phyloP scores from a whole-genome alignment of 1,140 invertebrate species.

The Orchesella cincta region DNA sequence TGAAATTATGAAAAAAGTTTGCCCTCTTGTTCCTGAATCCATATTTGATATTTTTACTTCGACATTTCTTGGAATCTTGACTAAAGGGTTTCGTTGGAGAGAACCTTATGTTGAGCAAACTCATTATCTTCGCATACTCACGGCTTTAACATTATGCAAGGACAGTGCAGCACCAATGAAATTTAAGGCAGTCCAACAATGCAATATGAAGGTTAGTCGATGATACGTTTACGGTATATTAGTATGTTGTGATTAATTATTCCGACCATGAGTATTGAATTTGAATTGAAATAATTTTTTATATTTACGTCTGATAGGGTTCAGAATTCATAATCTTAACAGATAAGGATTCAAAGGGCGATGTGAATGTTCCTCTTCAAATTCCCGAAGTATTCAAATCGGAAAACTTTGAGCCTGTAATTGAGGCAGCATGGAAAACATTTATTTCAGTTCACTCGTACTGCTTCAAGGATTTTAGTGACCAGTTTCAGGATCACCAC shows the following conservation, averaged over 20 bases:
- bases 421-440: constrained; percentile 12
- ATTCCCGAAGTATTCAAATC: not conserved
- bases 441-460: constrained; percentile 11
- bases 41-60: not conserved
- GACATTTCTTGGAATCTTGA: not conserved
- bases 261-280: too few relatives aligned
- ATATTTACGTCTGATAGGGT: too few relatives aligned
- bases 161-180: not conserved
- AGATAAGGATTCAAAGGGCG: not conserved
- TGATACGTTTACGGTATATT: too few relatives aligned
- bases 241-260: too few relatives aligned
- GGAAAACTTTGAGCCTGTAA: not conserved
- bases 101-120: not conserved
- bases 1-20: not conserved
- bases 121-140: not conserved
- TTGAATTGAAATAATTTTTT: too few relatives aligned
- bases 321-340: too few relatives aligned
- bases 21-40: not conserved
- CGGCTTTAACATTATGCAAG: not conserved
- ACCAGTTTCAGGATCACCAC: not conserved
- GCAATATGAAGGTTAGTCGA: too few relatives aligned
- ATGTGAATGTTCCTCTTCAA: not conserved
- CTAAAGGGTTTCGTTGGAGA: not conserved
- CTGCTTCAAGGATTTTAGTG: not conserved
- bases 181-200: not conserved